Evolutionary conservation across 1,140 invertebrate genomes (phyloP), one percentile per base, ranked within the genome.

Genomic region (Phymorhynchus buccinoides): DNA sequence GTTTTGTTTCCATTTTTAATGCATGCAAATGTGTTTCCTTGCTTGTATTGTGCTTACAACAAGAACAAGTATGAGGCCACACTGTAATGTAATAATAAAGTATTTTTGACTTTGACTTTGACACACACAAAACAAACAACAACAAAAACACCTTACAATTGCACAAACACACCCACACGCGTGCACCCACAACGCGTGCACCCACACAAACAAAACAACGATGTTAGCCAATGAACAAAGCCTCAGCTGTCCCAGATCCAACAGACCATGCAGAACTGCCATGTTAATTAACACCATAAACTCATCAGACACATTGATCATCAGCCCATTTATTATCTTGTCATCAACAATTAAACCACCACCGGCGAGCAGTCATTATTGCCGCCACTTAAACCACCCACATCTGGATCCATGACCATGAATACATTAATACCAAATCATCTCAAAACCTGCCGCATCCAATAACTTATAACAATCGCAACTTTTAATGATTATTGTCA

Each of bases 181-280:
- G n/a, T n/a, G n/a, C n/a, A n/a, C n/a, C n/a, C n/a, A n/a, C n/a
- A n/a, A n/a, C n/a, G n/a, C n/a, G 35, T 18, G 3, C 44, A 6
- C 44, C n/a, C 18, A 41, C 16, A n/a, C 32, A 62, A 35, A 66
- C 52, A 83, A 56, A 62, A 66, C 62, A 66, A 83, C 7, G 68
- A 66, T 68, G 81, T 68, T 35, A 83, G 48, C 39, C 35, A 83
- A 66, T 68, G 81, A 83, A 44, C 12, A 56, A 68, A 3, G 7
- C 7, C 16, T 32, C 3, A 30, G n/a, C 35, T 66, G 68, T 73
- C 14, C 39, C 42, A 1, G 1, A 30, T 73, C 18, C 52, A 42
- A 4, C 39, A 9, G 39, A 30, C 41, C 56, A 48, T n/a, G 7
- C 27, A 30, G 30, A 9, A 81, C n/a, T 52, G 27, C 12, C 9